Evolutionary conservation across 2,113 vertebrate species (phyloP), one percentile per base, ranked within the genome.

Genomic region (Condylura cristata): DNA sequence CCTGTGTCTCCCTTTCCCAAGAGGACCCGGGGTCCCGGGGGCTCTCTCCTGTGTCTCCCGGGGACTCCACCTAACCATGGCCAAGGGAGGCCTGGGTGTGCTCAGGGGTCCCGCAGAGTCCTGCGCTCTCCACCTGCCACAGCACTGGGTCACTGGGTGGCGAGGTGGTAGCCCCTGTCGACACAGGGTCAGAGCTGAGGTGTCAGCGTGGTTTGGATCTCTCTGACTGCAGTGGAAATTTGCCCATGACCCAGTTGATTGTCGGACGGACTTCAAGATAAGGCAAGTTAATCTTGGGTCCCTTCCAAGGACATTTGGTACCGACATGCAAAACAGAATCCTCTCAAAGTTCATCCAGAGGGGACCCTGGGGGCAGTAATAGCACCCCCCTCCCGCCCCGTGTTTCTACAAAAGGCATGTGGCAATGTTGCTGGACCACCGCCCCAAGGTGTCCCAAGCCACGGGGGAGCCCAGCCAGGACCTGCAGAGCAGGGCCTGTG

Each of bases 201-300:
- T 39, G 24, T 32, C 58, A 48, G 76, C 51, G 66, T 2, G 28
- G 34, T 51, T 63, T 56, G 63, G 63, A 22, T 81, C 60, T 93
- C 94, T 95, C 46, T 34, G 51, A 20, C 16, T 41, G 30, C 1
- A 0, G 4, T 89, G 83, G 93, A 82, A 56, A 7, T 24, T 48
- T 39, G 84, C 91, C 93, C 81, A 74, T n/a, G 76, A 76, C 89
- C 68, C 51, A 79, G 86, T 3, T 85, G 79, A 91, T 14, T 37
- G 4, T 82, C 76, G 74, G 68, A 48, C 26, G 14, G 26, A 63
- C 90, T 63, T 96, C 80, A 85, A 91, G 96, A 97, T 96, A 94
- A 96, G 86, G 88, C 95, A 91, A 94, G 95, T 95, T 91, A 66
- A 85, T 96, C 81, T 96, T 96, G 97, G 95, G 68, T 58, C n/a